Conservation (phyloP, 2,797 vertebrate genomes). For the Schizopygopsis pylzovi region DNA sequence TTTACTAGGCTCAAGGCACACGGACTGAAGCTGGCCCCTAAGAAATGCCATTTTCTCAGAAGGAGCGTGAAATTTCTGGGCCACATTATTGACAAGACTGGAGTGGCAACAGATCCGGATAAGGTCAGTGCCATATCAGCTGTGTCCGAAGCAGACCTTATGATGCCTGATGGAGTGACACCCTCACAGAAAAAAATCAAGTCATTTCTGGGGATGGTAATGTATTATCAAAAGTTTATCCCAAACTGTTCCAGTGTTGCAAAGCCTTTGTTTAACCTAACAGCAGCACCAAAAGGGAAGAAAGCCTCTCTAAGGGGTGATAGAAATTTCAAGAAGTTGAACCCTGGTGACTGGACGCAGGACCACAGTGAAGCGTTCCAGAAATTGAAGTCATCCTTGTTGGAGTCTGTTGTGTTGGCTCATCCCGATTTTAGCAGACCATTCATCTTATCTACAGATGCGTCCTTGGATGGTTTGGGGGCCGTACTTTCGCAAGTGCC, state of each 20-base stretch:
- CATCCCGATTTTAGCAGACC: slow-evolving; percentile 34
- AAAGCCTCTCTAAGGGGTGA: background rate
- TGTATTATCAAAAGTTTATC: slow-evolving; percentile 43
- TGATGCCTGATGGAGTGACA: background rate
- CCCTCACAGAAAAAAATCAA: background rate
- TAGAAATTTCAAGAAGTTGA: background rate
- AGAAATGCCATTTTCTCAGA: slow-evolving; percentile 22
- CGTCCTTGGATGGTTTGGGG: background rate
- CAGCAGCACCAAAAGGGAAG: background rate
- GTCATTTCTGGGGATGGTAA: slow-evolving; percentile 36
- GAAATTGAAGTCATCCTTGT: background rate
- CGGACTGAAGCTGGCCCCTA: slow-evolving; percentile 28
- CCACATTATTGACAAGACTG: background rate
- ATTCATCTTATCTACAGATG: slow-evolving; percentile 28
- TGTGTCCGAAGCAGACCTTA: slow-evolving; percentile 2
- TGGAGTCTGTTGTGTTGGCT: background rate
- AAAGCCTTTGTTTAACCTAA: slow-evolving; percentile 35
- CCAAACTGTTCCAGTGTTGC: slow-evolving; percentile 13
- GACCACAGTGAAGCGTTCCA: background rate
- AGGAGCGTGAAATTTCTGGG: slow-evolving; percentile 40
- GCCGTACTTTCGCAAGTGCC: background rate
- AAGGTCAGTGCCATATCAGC: slow-evolving; percentile 14
- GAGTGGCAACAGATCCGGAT: background rate
- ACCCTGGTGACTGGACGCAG: slow-evolving; percentile 22
- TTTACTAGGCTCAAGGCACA: slow-evolving; percentile 28